Evolutionary conservation across 2,797 vertebrate genomes (phyloP).

Genomic region (Sebastes diploproa): DNA sequence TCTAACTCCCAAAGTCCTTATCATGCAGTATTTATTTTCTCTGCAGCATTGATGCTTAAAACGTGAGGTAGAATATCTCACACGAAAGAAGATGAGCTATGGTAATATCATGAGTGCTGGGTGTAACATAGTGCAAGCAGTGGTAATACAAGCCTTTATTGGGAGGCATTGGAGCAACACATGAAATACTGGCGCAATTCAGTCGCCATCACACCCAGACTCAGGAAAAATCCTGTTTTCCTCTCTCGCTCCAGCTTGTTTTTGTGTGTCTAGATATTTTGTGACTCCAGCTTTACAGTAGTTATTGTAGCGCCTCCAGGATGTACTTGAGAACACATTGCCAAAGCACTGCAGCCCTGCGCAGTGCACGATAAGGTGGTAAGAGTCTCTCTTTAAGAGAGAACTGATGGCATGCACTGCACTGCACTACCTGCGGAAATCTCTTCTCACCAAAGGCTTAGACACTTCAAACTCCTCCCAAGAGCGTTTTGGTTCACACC

Average conservation of each 20-base stretch:
- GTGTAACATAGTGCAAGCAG: slow-evolving; percentile 36
- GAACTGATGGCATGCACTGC: slow-evolving; percentile 14
- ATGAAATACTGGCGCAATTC: slow-evolving; percentile 55
- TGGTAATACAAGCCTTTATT: slow-evolving; percentile 25
- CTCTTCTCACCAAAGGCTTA: slow-evolving; percentile 23
- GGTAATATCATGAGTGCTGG: neutral
- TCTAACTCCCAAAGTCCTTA: neutral
- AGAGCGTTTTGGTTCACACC: slow-evolving; percentile 26
- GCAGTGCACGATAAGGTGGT: slow-evolving; percentile 24
- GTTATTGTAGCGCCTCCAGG: slow-evolving; percentile 28
- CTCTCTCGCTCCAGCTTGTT: slow-evolving; percentile 3
- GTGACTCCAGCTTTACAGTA: slow-evolving; percentile 31
- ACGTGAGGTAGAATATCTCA: neutral
- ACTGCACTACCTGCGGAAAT: slow-evolving; percentile 28
- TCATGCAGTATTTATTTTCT: slow-evolving; percentile 4
- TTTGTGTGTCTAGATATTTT: slow-evolving; percentile 36
- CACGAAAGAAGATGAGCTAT: neutral
- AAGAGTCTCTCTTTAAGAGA: slow-evolving; percentile 22
- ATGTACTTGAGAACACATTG: slow-evolving; percentile 29
- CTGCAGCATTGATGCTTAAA: neutral
- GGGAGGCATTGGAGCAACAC: slow-evolving; percentile 25
- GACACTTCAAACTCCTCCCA: slow-evolving; percentile 2
- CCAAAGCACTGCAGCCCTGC: slow-evolving; percentile 27
- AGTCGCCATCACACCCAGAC: slow-evolving; percentile 5
- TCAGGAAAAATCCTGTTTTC: slow-evolving; percentile 19